Base-by-base conservation (phyloP, 2,113 vertebrate species). In the Conger conger region DNA sequence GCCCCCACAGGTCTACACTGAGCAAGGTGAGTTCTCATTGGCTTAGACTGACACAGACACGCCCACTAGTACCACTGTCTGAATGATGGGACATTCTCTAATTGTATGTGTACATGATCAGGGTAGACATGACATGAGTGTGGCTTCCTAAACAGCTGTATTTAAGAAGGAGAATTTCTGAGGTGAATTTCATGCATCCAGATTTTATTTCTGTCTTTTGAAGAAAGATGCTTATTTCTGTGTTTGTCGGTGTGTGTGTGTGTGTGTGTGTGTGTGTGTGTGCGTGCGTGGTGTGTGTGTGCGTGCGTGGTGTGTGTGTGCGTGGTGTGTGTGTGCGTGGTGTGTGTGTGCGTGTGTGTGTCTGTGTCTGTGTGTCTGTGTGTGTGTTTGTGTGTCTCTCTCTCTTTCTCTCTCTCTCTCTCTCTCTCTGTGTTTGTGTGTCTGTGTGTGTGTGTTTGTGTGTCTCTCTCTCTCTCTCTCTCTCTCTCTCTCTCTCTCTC, bases 1-100 rank as follows among this genome's bases (percentile, higher is more conserved):
- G 0, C 92, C 93, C 0, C 94, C 87, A 0, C 95, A 95, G 50
- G 88, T 95, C 23, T 96, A 93, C 83, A 93, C 92, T 57, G 95
- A 96, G 0, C 94, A 94, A 89, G 95, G 96, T 96, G 93, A 87
- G 91, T 42, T 16, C 50, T 60, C 23, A 11, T 37, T 37, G 36
- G 27, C n/a, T 53, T 20, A 20, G 27, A 38, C 11, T 4, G 33
- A 42, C 78, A 17, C 36, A 20, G 17, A 7, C 27, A 30, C 15
- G 6, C n/a, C 42, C n/a, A 30, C 23, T 23, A 63, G 68, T 45
- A n/a, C 23, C 3, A 7, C 42, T 40, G 17, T 27, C 17, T 63
- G 57, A 63, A 8, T 63, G 57, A 63, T 27, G 23, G 57, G 54
- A 4, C 20, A 1, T 27, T 63, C 57, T 27, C 57, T 63, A 27